Evolutionary conservation across 1,140 invertebrate genomes (phyloP).

Genomic region (Scaptodrosophila lebanonensis): DNA sequence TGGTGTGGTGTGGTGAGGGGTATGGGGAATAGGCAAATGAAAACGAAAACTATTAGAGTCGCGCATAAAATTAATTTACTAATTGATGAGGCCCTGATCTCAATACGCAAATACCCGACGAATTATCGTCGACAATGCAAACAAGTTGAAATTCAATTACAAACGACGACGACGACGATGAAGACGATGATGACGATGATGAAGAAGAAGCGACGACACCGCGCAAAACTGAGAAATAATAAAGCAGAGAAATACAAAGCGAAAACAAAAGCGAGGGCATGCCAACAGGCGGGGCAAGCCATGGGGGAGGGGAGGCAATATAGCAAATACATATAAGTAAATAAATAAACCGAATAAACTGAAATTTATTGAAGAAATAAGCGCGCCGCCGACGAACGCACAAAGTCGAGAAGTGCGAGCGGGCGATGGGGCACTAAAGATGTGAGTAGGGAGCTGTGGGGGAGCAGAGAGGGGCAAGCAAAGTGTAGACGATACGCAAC

Average conservation of each 20-base stretch:
- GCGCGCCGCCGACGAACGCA: constrained; percentile 35
- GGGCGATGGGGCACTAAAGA: constrained; percentile 32
- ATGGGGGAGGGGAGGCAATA: neutral
- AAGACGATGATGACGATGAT: constrained; percentile 7
- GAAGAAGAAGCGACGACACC: constrained; percentile 10
- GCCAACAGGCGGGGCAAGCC: neutral
- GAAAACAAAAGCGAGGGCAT: constrained; percentile 37
- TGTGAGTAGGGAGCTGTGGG: neutral
- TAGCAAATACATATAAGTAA: constrained; percentile 75
- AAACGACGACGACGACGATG: constrained; percentile 35
- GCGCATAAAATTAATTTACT: constrained; percentile 77
- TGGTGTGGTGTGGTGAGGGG: too few relatives aligned
- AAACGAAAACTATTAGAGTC: constrained; percentile 11
- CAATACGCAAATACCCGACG: constrained; percentile 77
- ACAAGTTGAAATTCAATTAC: constrained; percentile 77
- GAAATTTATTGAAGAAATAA: constrained; percentile 74
- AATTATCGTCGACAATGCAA: constrained; percentile 75
- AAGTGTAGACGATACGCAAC: constrained; percentile 52
- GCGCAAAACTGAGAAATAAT: constrained; percentile 50
- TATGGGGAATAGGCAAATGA: neutral
- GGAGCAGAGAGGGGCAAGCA: neutral
- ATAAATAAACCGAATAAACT: constrained; percentile 74
- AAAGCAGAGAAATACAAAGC: constrained; percentile 62
- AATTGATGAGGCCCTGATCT: constrained; percentile 77
- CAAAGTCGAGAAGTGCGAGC: constrained; percentile 40